A percentile compares a stretch with the other conserved stretches of the same genome.
Evolutionary conservation across 2,797 vertebrate genomes (phyloP).

Genomic region (Hoplostethus atlanticus): DNA sequence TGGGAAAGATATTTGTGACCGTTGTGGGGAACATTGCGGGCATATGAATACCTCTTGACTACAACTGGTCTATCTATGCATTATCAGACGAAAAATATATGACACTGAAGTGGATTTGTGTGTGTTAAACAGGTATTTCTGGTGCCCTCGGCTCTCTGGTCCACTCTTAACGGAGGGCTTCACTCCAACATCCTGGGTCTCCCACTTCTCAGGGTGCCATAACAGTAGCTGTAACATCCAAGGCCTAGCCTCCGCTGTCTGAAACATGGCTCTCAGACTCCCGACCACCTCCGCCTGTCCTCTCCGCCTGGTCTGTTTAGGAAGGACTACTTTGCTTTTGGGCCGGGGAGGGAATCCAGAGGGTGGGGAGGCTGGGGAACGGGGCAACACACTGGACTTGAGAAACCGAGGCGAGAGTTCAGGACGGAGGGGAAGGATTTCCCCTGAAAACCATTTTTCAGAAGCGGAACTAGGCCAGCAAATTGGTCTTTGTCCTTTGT

Average conservation of each 20-base stretch:
- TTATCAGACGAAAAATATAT: constrained; percentile 67
- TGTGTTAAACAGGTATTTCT: constrained; percentile 30
- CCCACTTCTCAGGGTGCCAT: constrained; percentile 84
- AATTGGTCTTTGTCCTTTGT: constrained; percentile 68
- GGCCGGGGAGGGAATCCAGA: background rate
- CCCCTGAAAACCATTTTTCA: constrained; percentile 60
- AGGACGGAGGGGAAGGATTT: constrained; percentile 24
- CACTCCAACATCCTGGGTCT: constrained; percentile 73
- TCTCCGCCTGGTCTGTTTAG: constrained; percentile 30
- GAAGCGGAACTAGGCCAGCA: constrained; percentile 59
- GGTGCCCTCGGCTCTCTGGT: constrained; percentile 39
- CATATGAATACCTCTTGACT: constrained; percentile 80
- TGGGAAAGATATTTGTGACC: constrained; percentile 49
- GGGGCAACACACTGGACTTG: constrained; percentile 19
- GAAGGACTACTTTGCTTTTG: background rate
- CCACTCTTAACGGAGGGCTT: constrained; percentile 51
- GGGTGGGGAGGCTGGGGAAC: background rate
- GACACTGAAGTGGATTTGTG: constrained; percentile 43
- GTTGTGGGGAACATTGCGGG: constrained; percentile 49
- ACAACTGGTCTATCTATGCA: constrained; percentile 86
- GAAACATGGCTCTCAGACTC: constrained; percentile 37
- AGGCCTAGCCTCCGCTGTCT: constrained; percentile 58
- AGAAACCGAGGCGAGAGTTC: constrained; percentile 1
- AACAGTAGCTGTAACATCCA: constrained; percentile 76
- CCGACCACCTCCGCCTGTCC: background rate